phyloP scores from a whole-genome alignment of 35 echinoderm and acorn worm genomes.

The Heliocidaris tuberculata region DNA sequence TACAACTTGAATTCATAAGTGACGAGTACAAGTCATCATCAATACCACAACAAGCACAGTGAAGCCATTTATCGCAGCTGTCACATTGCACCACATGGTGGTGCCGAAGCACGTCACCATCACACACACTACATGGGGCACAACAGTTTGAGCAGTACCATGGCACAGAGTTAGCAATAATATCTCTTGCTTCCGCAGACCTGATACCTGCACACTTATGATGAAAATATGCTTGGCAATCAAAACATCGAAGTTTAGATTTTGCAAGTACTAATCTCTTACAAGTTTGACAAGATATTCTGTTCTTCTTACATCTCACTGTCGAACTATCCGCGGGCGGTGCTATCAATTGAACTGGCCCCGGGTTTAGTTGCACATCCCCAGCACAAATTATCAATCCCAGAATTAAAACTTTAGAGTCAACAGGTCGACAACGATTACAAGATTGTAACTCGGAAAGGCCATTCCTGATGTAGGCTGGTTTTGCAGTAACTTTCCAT shows the following conservation, averaged over 20 bases:
- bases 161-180: conserved; percentile 41
- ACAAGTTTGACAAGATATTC: too few relatives aligned
- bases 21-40: conserved; percentile 31
- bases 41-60: conserved; percentile 32
- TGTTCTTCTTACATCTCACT: too few relatives aligned
- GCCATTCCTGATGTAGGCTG: neutral
- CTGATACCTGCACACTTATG: conserved; percentile 44
- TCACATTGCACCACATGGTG: conserved; percentile 55
- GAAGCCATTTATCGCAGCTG: conserved; percentile 55
- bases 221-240: conserved; percentile 39
- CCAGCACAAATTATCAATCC: conserved; percentile 48
- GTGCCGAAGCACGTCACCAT: conserved; percentile 31
- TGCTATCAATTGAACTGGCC: conserved; percentile 38
- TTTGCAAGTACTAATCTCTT: conserved; percentile 39
- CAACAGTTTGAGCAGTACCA: conserved; percentile 54
- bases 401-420: conserved; percentile 42
- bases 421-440: too few relatives aligned
- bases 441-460: neutral
- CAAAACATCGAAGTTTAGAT: conserved; percentile 50
- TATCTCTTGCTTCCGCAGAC: neutral
- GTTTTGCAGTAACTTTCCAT: conserved; percentile 27
- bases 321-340: too few relatives aligned
- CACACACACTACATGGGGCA: conserved; percentile 55
- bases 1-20: conserved; percentile 15
- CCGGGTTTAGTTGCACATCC: conserved; percentile 55